Evolutionary conservation across 2,888 invertebrate genomes (phyloP).

Genomic region (Plagiodera versicolora): DNA sequence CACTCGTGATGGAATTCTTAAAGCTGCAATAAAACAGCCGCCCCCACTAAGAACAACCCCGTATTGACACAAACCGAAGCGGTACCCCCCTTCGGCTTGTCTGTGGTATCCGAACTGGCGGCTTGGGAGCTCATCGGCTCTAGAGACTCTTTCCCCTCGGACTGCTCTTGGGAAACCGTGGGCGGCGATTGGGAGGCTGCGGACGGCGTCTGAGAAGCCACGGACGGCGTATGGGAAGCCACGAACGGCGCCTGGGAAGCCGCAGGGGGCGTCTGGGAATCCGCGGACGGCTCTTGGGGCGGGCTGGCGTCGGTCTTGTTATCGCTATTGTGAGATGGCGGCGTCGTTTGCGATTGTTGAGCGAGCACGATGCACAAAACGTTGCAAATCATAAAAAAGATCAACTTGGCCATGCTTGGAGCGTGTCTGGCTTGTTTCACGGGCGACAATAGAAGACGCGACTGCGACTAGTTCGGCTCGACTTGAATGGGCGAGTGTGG

Average conservation of each 20-base stretch:
- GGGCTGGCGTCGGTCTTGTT: too few species aligned
- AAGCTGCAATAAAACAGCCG: constrained; percentile 13
- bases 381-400: background rate
- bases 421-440: background rate
- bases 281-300: too few species aligned
- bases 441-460: background rate
- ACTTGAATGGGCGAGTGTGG: background rate
- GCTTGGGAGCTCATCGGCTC: constrained; percentile 3
- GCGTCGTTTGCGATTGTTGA: background rate
- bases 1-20: background rate
- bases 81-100: constrained; percentile 5
- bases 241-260: too few species aligned
- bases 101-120: background rate
- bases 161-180: background rate
- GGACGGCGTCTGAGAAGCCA: too few species aligned
- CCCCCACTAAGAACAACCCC: constrained; percentile 14
- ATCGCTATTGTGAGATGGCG: too few species aligned
- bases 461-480: background rate
- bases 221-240: too few species aligned
- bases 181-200: background rate
- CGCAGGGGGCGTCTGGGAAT: too few species aligned
- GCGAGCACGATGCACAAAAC: background rate
- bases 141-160: background rate
- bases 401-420: background rate
- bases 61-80: constrained; percentile 9